These are phyloP conservation scores for Chorisops tibialis DNA, from an alignment of 2,888 invertebrate genomes.

Conservation along the genomic window DNA sequence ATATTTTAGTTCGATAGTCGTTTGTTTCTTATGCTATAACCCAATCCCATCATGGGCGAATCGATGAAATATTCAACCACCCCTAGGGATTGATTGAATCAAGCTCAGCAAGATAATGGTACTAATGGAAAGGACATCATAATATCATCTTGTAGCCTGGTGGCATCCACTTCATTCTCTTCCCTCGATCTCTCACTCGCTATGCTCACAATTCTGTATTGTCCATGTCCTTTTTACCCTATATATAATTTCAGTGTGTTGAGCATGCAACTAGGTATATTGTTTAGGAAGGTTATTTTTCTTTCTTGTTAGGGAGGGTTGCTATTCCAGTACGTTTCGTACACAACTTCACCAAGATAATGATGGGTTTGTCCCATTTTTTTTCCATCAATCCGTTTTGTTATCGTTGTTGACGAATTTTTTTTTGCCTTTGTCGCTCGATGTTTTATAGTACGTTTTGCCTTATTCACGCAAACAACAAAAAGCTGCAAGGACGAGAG, in stretches of 20 bases:
- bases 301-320: too few relatives aligned
- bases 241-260: too few relatives aligned
- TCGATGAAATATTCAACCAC: conserved; percentile 25
- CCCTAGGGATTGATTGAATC: conserved; percentile 25
- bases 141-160: conserved; percentile 20
- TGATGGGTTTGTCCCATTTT: too few relatives aligned
- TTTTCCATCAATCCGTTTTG: conserved; percentile 16
- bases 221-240: too few relatives aligned
- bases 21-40: not conserved
- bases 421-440: not conserved
- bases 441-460: conserved; percentile 14
- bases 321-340: too few relatives aligned
- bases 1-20: conserved; percentile 15
- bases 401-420: conserved; percentile 21
- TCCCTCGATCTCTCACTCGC: not conserved
- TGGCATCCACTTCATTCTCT: conserved; percentile 7
- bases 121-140: conserved; percentile 29
- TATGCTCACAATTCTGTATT: too few relatives aligned
- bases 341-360: too few relatives aligned
- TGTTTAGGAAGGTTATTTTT: too few relatives aligned
- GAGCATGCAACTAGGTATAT: too few relatives aligned
- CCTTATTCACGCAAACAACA: conserved; percentile 24
- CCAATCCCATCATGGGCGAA: conserved; percentile 7
- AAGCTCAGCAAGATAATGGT: conserved; percentile 21
- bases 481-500: conserved; percentile 4